A percentile compares a stretch with the other conserved stretches of the same genome.
These are phyloP conservation scores for Muscina levida DNA, from an alignment of 2,888 invertebrate species.

Conservation along the genomic window DNA sequence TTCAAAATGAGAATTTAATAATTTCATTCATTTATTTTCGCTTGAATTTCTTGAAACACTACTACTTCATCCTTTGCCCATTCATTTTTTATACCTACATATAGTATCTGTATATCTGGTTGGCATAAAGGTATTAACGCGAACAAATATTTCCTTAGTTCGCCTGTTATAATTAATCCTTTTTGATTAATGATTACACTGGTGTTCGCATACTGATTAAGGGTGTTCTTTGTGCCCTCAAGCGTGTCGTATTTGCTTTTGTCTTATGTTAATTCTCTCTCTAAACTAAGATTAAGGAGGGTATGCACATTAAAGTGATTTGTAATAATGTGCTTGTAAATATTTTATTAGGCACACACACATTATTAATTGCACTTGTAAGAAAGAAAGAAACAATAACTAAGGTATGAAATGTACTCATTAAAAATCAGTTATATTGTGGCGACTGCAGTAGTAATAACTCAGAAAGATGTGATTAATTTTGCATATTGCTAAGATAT, in stretches of 20 bases:
- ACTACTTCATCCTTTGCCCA: not conserved
- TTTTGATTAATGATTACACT: conserved; percentile 60
- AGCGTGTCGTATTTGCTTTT: conserved; percentile 38
- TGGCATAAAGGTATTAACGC: not conserved
- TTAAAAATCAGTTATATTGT: too few relatives aligned
- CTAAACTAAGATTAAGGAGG: conserved; percentile 52
- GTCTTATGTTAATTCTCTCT: conserved; percentile 49
- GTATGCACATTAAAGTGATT: conserved; percentile 48
- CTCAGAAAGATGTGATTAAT: too few relatives aligned
- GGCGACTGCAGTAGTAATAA: too few relatives aligned
- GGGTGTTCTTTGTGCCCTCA: conserved; percentile 31
- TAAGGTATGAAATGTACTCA: too few relatives aligned
- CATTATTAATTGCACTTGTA: conserved; percentile 8
- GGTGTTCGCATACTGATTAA: conserved; percentile 35
- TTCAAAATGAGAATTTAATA: not conserved
- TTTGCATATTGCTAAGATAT: too few relatives aligned
- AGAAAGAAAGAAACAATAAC: too few relatives aligned
- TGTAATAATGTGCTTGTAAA: conserved; percentile 33
- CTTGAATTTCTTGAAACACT: not conserved
- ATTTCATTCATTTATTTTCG: conserved; percentile 1
- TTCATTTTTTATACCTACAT: not conserved
- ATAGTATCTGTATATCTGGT: not conserved
- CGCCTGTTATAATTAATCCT: conserved; percentile 50
- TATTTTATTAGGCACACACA: conserved; percentile 23
- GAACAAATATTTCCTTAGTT: conserved; percentile 9